Evolutionary conservation across 2,113 vertebrate genomes (phyloP).

Genomic region (Platycercus adscitus): DNA sequence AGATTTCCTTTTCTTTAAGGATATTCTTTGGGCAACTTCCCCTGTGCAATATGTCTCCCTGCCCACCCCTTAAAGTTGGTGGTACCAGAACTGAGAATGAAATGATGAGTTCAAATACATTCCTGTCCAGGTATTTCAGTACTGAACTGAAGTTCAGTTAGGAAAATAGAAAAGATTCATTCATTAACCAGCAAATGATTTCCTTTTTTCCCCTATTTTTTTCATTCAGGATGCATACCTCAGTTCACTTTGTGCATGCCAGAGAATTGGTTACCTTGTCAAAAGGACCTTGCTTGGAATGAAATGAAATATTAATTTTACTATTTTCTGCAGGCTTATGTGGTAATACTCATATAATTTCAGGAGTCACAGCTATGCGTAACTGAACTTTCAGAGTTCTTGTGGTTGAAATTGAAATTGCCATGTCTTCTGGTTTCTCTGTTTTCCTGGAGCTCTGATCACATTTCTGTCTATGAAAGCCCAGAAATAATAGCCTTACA

Average conservation of each 20-base stretch:
- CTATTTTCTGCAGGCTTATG: slow-evolving; percentile 14
- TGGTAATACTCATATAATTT: slow-evolving; percentile 24
- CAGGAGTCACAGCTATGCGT: background rate
- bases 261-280: background rate
- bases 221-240: background rate
- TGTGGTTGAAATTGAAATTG: slow-evolving; percentile 50
- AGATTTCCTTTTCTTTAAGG: background rate
- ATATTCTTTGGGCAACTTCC: background rate
- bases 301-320: slow-evolving; percentile 46
- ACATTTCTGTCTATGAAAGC: slow-evolving; percentile 54
- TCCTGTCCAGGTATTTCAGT: background rate
- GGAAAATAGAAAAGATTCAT: background rate
- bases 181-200: background rate
- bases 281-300: background rate
- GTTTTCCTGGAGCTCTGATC: slow-evolving; percentile 50
- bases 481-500: slow-evolving; percentile 54
- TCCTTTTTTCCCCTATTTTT: background rate
- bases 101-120: background rate
- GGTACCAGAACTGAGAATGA: background rate
- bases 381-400: slow-evolving; percentile 21
- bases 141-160: background rate
- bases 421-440: slow-evolving; percentile 36
- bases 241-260: background rate
- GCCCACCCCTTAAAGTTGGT: background rate
- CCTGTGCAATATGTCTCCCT: background rate